Evolutionary conservation across 1,140 invertebrate species (phyloP).

Genomic region (Mizuhopecten yessoensis): DNA sequence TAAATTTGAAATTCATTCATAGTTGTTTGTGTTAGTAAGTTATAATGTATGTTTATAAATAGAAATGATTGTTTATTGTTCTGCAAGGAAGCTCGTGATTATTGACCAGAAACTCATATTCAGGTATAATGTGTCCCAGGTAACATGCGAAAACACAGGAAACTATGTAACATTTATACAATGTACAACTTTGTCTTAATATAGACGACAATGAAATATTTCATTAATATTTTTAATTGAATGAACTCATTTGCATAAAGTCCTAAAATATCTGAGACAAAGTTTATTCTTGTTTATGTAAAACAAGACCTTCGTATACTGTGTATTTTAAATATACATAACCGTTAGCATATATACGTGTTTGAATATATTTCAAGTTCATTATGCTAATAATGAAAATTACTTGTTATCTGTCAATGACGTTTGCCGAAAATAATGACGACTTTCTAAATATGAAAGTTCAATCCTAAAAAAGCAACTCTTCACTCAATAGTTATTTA

Average conservation of each 20-base stretch:
- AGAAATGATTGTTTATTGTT: too few species aligned
- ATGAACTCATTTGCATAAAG: not conserved
- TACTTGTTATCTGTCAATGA: too few species aligned
- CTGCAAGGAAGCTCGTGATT: too few species aligned
- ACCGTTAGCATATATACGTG: not conserved
- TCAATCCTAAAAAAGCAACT: not conserved
- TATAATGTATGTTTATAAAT: too few species aligned
- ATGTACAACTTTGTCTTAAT: not conserved
- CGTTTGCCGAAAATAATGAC: not conserved
- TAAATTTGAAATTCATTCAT: too few species aligned
- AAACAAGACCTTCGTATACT: not conserved
- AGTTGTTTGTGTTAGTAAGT: too few species aligned
- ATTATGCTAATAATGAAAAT: not conserved
- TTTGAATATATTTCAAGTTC: not conserved
- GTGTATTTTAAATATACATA: constrained; percentile 19
- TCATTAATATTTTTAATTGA: not conserved
- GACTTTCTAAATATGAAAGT: not conserved
- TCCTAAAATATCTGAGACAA: not conserved
- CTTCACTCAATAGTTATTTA: too few species aligned
- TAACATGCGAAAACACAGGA: not conserved
- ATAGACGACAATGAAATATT: not conserved
- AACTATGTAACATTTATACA: not conserved
- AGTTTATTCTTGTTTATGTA: not conserved
- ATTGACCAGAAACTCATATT: too few species aligned
- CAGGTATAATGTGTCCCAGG: not conserved